Conservation (phyloP, 2,888 invertebrate genomes). For the Allygus modestus region DNA sequence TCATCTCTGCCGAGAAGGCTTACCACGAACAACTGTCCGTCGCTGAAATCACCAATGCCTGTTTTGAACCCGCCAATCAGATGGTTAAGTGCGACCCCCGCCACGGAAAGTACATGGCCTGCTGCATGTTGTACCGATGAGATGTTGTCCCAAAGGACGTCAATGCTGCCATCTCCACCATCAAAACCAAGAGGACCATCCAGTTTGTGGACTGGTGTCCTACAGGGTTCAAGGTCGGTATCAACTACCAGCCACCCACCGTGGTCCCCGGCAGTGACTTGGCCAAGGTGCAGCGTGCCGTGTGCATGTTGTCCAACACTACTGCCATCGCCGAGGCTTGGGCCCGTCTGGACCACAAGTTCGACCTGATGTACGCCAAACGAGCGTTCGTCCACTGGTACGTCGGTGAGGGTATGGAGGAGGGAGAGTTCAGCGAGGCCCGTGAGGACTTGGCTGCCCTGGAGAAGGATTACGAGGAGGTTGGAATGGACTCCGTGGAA, state of each 20-base stretch:
- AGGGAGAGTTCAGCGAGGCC: conserved; percentile 80
- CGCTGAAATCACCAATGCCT: too few relatives aligned
- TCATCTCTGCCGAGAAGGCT: conserved; percentile 95
- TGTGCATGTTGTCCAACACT: too few relatives aligned
- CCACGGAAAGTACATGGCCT: conserved; percentile 96
- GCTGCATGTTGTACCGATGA: conserved; percentile 96
- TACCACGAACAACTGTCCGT: too few relatives aligned
- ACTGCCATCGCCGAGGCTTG: too few relatives aligned
- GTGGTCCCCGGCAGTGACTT: conserved; percentile 77
- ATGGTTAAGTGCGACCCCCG: conserved; percentile 97
- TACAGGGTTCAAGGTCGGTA: too few relatives aligned
- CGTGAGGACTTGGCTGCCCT: too few relatives aligned
- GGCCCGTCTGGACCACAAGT: conserved; percentile 79
- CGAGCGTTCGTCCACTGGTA: conserved; percentile 81
- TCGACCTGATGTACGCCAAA: too few relatives aligned
- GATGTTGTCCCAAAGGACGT: conserved; percentile 98
- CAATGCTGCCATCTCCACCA: conserved; percentile 95
- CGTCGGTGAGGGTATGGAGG: conserved; percentile 89
- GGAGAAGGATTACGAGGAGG: too few relatives aligned
- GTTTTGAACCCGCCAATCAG: too few relatives aligned
- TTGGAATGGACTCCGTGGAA: conserved; percentile 80
- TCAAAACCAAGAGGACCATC: conserved; percentile 96
- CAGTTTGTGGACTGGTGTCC: too few relatives aligned
- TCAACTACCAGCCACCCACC: too few relatives aligned
- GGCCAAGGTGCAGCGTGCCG: conserved; percentile 77